Conservation (phyloP, 1,140 invertebrate genomes). For the Phymastichus coffea region DNA sequence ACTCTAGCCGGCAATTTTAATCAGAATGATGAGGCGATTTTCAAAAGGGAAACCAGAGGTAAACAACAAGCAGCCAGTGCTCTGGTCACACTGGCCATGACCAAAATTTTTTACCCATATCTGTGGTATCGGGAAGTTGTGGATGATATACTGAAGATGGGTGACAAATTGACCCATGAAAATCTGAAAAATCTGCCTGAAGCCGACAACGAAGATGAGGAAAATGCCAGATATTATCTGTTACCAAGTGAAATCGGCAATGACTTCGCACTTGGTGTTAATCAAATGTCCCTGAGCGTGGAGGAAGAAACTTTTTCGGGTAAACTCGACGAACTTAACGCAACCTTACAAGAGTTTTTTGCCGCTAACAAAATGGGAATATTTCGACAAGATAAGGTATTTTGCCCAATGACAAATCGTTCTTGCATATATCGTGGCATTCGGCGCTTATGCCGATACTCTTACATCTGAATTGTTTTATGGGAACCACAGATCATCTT, state of each 20-base stretch:
- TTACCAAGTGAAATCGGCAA: slow-evolving; percentile 50
- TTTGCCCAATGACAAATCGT: background rate
- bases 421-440: background rate
- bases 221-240: slow-evolving; percentile 47
- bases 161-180: slow-evolving; percentile 41
- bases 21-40: slow-evolving; percentile 38
- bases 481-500: slow-evolving; percentile 31
- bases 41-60: slow-evolving; percentile 39
- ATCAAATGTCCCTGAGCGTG: slow-evolving; percentile 33
- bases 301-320: slow-evolving; percentile 38
- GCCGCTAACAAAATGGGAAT: slow-evolving; percentile 38
- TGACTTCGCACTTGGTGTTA: slow-evolving; percentile 47
- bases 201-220: slow-evolving; percentile 30
- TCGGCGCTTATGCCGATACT: background rate
- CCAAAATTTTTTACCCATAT: slow-evolving; percentile 44
- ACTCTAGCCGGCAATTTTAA: slow-evolving; percentile 39
- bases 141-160: slow-evolving; percentile 48
- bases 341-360: slow-evolving; percentile 40
- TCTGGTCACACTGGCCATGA: slow-evolving; percentile 43
- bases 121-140: slow-evolving; percentile 45
- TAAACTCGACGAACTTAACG: slow-evolving; percentile 29
- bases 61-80: slow-evolving; percentile 48
- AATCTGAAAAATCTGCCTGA: slow-evolving; percentile 51
- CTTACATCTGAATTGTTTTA: background rate
- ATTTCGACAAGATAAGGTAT: slow-evolving; percentile 35